Evolutionary conservation across 1,140 invertebrate species (phyloP), one percentile per base, ranked within the genome.

Genomic region (Epicauta chinensis): DNA sequence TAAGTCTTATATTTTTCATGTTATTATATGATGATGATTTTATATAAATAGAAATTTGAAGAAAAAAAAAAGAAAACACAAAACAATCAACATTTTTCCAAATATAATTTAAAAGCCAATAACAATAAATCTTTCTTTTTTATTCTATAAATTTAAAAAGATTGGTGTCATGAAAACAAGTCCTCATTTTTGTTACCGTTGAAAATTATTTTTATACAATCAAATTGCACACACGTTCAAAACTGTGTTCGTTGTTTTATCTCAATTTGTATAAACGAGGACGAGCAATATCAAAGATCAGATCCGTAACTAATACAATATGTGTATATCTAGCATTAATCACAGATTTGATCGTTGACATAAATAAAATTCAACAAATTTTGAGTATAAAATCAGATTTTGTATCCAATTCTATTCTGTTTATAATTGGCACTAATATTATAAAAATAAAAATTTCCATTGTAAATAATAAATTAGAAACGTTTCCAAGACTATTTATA

Each of bases 1-100:
- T 61, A 64, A 67, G 65, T 67, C 65, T 67, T 65, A 64, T 60
- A 42, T 52, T 57, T 64, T 64, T 55, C 51, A 46, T 61, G 23
- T 56, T 47, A 7, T 10, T 34, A 12, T 34, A 34, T 34, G 3
- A 3, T 11, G 6, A 12, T 29, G 36, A 38, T 43, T 13, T 7
- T 43, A 6, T 39, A 16, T 34, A 50, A 44, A 58, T 59, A 56
- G 45, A 58, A 45, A 59, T 48, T 54, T 43, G 46, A 45, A 53
- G 43, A 52, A 55, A 42, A 44, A 43, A 35, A 43, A 17, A 31
- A 36, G 17, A 23, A 43, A 15, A 30, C 23, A 41, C 31, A 16
- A 11, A 50, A 31, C 16, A 29, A 47, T n/a, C 29, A 47, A 23
- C 12, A 13, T 15, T n/a, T 30, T 36, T 37, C 15, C 10, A 34